Evolutionary conservation across 2,888 invertebrate genomes (phyloP).

Genomic region (Petrolisthes manimaculis): DNA sequence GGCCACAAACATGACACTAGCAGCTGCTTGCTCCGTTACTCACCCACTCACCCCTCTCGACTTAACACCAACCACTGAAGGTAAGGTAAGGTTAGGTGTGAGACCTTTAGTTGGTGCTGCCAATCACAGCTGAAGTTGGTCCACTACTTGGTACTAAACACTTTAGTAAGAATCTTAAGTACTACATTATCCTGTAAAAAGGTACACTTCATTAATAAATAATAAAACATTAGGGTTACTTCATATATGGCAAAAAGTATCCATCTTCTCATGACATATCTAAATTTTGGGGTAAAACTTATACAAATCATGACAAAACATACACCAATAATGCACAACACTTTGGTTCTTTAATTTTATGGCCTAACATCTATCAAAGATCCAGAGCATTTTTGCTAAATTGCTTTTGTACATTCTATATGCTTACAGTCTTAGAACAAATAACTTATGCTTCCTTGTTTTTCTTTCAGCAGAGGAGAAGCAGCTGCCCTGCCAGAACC

Average conservation of each 20-base stretch:
- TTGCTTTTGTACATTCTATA: too few species aligned
- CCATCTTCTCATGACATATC: too few species aligned
- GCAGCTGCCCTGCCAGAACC: not conserved
- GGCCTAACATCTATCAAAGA: not conserved
- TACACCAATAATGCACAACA: too few species aligned
- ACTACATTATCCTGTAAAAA: too few species aligned
- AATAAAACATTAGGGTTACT: too few species aligned
- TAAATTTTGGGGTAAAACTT: too few species aligned
- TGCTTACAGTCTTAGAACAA: not conserved
- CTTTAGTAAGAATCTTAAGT: too few species aligned
- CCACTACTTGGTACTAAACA: not conserved
- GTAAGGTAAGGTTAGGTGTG: slow-evolving; percentile 31
- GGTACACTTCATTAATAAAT: too few species aligned
- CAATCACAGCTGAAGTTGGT: not conserved
- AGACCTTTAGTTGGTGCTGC: not conserved
- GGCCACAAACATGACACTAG: slow-evolving; percentile 11
- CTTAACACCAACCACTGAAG: slow-evolving; percentile 1
- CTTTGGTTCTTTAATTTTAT: too few species aligned
- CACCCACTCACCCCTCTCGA: slow-evolving; percentile 17
- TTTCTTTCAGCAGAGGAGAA: not conserved
- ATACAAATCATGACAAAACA: too few species aligned
- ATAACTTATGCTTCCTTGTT: not conserved
- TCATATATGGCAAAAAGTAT: too few species aligned
- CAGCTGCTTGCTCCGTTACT: slow-evolving; percentile 13
- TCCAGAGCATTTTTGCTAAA: not conserved